Conservation (phyloP, 2,888 invertebrate species). For the Drosophila fungiperda region DNA sequence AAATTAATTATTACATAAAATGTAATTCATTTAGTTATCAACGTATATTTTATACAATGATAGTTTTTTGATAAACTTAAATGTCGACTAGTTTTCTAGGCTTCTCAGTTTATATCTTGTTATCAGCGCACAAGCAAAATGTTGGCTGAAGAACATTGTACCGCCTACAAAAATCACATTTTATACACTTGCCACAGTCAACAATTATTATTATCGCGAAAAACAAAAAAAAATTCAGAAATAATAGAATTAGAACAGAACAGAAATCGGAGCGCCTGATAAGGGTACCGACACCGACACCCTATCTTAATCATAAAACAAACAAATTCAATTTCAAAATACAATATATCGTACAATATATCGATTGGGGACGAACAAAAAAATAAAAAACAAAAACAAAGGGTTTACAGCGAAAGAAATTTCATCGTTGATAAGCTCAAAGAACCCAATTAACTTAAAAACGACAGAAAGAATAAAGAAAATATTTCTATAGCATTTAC, state of each 20-base stretch:
- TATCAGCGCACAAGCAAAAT: conserved; percentile 30
- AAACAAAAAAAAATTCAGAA: conserved; percentile 1
- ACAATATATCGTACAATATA: background rate
- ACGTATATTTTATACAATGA: background rate
- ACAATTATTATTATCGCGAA: conserved; percentile 51
- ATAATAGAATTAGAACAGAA: conserved; percentile 6
- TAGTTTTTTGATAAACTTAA: background rate
- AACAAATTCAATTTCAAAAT: conserved; percentile 68
- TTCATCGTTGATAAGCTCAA: conserved; percentile 50
- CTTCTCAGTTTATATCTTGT: conserved; percentile 9
- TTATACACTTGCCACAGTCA: conserved; percentile 57
- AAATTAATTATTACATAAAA: background rate
- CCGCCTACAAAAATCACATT: conserved; percentile 22
- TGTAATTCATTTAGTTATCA: background rate
- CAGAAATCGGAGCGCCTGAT: conserved; percentile 47
- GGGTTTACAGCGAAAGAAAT: conserved; percentile 58
- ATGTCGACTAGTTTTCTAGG: background rate
- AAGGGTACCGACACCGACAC: conserved; percentile 25
- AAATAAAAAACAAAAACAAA: background rate
- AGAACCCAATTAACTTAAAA: background rate
- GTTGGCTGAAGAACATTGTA: conserved; percentile 5
- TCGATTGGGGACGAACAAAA: conserved; percentile 39
- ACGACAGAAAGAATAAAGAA: conserved; percentile 22
- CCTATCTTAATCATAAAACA: conserved; percentile 48
- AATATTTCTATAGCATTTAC: conserved; percentile 8